These are phyloP conservation scores for Urocolius indicus DNA, from an alignment of 2,113 vertebrate genomes.

Conservation along the genomic window DNA sequence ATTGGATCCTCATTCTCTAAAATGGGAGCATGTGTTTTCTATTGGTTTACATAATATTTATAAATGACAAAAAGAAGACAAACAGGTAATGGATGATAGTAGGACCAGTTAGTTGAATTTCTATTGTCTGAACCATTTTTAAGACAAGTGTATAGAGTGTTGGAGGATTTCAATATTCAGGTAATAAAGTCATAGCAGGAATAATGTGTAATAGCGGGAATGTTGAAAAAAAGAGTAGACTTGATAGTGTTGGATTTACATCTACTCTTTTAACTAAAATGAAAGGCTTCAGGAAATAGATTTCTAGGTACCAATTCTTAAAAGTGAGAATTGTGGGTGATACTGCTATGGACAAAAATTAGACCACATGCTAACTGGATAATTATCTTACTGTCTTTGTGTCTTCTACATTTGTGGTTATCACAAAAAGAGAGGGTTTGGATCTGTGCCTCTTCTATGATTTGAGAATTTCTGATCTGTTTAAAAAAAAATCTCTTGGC, in stretches of 20 bases:
- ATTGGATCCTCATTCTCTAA: constrained; percentile 36
- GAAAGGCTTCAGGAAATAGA: neutral
- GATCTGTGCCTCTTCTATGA: neutral
- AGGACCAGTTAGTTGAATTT: neutral
- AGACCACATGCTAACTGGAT: neutral
- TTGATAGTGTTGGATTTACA: neutral
- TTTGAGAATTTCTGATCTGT: neutral
- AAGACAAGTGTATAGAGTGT: neutral
- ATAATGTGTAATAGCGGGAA: neutral
- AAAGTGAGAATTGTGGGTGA: neutral
- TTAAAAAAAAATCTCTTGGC: neutral
- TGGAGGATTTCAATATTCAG: neutral
- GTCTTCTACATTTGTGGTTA: neutral
- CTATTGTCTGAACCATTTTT: neutral
- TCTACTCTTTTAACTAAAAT: neutral
- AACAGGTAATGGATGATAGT: neutral
- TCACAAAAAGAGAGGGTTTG: neutral
- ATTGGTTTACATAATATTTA: neutral
- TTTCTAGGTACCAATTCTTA: neutral
- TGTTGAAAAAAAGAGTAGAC: neutral
- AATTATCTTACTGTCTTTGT: neutral
- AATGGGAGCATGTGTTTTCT: constrained; percentile 27
- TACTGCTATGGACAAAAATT: neutral
- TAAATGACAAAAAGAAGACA: neutral
- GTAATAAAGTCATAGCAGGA: neutral